Evolutionary conservation across 1,140 invertebrate species (phyloP).

Genomic region (Sweltsa coloradensis): DNA sequence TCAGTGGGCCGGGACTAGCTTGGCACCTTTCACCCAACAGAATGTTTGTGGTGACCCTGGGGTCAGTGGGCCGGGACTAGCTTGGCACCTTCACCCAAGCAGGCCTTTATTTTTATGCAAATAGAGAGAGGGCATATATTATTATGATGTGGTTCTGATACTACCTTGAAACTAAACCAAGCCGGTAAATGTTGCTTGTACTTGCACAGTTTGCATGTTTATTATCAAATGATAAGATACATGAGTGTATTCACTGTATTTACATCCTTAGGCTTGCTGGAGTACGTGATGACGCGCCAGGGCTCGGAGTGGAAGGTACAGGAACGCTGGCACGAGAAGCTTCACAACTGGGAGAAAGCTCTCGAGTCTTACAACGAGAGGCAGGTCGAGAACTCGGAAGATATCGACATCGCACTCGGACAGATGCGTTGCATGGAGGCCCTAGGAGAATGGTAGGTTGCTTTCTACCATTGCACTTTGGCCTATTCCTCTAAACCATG

Average conservation of each 20-base stretch:
- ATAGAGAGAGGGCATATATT: too few relatives aligned
- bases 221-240: neutral
- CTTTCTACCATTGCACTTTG: slow-evolving; percentile 1
- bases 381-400: slow-evolving; percentile 42
- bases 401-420: slow-evolving; percentile 77
- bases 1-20: too few relatives aligned
- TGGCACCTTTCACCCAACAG: too few relatives aligned
- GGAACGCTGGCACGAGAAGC: slow-evolving; percentile 96
- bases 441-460: slow-evolving; percentile 81
- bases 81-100: too few relatives aligned
- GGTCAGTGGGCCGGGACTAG: too few relatives aligned
- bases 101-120: too few relatives aligned
- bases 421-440: slow-evolving; percentile 96
- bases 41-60: too few relatives aligned
- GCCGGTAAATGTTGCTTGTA: too few relatives aligned
- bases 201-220: slow-evolving; percentile 4
- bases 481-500: neutral
- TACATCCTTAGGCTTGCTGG: slow-evolving; percentile 46
- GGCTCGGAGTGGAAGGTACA: slow-evolving; percentile 66
- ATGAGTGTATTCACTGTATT: neutral
- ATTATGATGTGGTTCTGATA: too few relatives aligned
- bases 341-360: slow-evolving; percentile 98
- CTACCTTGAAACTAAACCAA: too few relatives aligned
- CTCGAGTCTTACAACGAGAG: slow-evolving; percentile 68
- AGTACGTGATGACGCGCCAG: slow-evolving; percentile 78